Percentiles rank a stretch among this genome's conserved stretches.
Conservation (phyloP, 2,797 vertebrate genomes). For the Sebastolobus alascanus region DNA sequence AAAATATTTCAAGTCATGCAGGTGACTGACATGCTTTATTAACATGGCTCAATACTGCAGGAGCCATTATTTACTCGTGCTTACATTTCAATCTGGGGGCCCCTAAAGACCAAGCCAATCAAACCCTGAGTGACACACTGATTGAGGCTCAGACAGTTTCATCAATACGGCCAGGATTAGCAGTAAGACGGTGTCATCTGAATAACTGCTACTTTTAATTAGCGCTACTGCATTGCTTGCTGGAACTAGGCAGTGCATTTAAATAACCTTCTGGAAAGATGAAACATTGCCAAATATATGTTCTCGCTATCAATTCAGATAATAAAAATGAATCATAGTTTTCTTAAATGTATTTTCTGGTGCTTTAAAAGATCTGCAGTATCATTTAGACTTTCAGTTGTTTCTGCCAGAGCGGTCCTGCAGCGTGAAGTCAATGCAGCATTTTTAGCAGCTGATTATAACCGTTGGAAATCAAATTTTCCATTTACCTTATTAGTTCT, state of each 20-base stretch:
- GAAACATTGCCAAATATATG: constrained; percentile 10
- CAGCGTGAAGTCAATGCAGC: constrained; percentile 22
- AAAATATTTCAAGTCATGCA: neutral
- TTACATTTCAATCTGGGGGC: constrained; percentile 45
- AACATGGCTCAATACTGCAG: constrained; percentile 17
- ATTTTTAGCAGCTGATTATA: constrained; percentile 15
- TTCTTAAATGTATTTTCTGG: neutral
- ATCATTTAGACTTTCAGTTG: neutral
- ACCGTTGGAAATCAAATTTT: constrained; percentile 43
- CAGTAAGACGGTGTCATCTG: constrained; percentile 30
- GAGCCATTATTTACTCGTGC: constrained; percentile 55
- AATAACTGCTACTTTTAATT: constrained; percentile 56
- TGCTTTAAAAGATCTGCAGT: neutral
- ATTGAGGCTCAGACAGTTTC: constrained; percentile 58
- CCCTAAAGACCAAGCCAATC: constrained; percentile 59
- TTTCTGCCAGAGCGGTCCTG: constrained; percentile 8
- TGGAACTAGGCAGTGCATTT: constrained; percentile 1
- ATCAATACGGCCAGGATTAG: constrained; percentile 68
- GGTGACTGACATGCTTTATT: constrained; percentile 34
- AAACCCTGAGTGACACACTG: constrained; percentile 54
- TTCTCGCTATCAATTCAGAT: neutral
- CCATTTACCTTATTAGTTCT: constrained; percentile 40
- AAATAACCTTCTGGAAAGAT: neutral
- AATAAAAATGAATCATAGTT: neutral
- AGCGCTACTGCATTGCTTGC: constrained; percentile 19